phyloP scores from a whole-genome alignment of 1,140 invertebrate genomes.

The Harlomillsia oculata region DNA sequence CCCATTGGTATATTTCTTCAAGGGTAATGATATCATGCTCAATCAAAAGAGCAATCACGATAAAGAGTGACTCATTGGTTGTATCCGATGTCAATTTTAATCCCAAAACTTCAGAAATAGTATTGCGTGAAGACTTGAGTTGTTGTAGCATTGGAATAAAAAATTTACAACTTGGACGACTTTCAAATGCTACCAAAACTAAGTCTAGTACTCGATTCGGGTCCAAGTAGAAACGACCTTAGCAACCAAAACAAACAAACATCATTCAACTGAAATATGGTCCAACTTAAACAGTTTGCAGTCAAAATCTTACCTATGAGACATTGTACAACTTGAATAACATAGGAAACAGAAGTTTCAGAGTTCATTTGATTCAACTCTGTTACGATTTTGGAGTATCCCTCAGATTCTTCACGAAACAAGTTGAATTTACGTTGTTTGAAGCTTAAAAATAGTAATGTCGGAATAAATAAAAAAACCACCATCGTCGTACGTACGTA shows the following conservation, averaged over 20 bases:
- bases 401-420: conserved; percentile 96
- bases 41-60: conserved; percentile 77
- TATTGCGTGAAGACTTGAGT: conserved; percentile 74
- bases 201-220: conserved; percentile 96
- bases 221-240: conserved; percentile 97
- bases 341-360: conserved; percentile 41
- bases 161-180: conserved; percentile 55
- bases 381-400: conserved; percentile 94
- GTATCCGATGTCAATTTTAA: conserved; percentile 64
- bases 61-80: conserved; percentile 68
- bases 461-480: conserved; percentile 9
- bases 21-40: conserved; percentile 76
- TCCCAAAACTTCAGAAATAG: conserved; percentile 84
- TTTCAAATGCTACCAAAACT: conserved; percentile 93
- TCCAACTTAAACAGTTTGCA: too few species aligned
- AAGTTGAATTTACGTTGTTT: conserved; percentile 99
- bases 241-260: too few species aligned
- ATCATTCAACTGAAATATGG: too few species aligned
- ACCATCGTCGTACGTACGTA: conserved; percentile 29
- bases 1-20: conserved; percentile 84
- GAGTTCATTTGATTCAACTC: conserved; percentile 83
- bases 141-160: conserved; percentile 74
- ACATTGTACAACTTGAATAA: conserved; percentile 68
- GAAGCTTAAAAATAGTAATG: conserved; percentile 60
- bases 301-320: conserved; percentile 61